These are phyloP conservation scores for Drosophila navojoa DNA, from an alignment of 1,140 invertebrate genomes.

Conservation along the genomic window DNA sequence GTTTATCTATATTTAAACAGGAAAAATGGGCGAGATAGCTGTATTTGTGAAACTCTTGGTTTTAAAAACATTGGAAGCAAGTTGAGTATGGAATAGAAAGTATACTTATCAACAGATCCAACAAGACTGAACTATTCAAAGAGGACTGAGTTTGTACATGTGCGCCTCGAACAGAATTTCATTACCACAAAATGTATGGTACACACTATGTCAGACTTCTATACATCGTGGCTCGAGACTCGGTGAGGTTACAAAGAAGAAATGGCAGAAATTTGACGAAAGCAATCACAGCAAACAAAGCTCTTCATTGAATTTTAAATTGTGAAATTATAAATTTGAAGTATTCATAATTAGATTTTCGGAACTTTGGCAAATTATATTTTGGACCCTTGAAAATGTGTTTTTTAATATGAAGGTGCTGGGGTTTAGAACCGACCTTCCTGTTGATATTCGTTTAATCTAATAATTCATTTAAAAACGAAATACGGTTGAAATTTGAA, in stretches of 20 bases:
- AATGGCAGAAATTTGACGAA: too few species aligned
- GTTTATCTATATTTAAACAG: background rate
- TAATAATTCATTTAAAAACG: background rate
- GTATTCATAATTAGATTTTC: too few species aligned
- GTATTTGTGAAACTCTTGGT: conserved; percentile 1
- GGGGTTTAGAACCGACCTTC: too few species aligned
- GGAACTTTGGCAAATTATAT: conserved; percentile 8
- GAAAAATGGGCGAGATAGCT: background rate
- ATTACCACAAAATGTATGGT: background rate
- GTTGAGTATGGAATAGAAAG: conserved; percentile 23
- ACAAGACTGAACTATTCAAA: conserved; percentile 9
- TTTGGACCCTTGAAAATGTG: background rate
- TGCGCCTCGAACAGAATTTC: background rate
- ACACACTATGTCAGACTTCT: too few species aligned
- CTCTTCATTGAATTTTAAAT: background rate
- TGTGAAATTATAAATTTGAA: conserved; percentile 7
- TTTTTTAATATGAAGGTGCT: background rate
- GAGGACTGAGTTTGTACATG: background rate
- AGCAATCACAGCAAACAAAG: background rate
- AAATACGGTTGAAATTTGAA: too few species aligned
- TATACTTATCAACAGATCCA: background rate
- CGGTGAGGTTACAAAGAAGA: too few species aligned
- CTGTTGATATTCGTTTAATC: too few species aligned
- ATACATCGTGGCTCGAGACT: too few species aligned
- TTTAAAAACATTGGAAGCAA: conserved; percentile 25